Percentiles rank a stretch among this genome's conserved stretches.
phyloP scores from a whole-genome alignment of 2,113 vertebrate genomes.

The Saccopteryx leptura region DNA sequence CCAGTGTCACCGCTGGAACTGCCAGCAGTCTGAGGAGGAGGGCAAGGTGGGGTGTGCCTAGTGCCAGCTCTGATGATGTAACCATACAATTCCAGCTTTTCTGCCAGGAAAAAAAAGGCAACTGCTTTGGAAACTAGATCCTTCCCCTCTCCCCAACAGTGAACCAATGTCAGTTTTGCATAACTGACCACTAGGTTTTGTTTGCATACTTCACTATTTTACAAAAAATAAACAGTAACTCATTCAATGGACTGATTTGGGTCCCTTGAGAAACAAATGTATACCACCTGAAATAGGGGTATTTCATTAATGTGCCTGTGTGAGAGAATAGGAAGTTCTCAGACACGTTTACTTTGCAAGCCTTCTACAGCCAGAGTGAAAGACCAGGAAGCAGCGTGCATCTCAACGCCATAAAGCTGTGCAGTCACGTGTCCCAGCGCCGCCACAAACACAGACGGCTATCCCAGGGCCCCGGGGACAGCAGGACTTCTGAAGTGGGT shows the following conservation, averaged over 20 bases:
- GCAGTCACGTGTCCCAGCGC: neutral
- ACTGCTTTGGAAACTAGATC: slow-evolving; percentile 36
- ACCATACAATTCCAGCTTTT: slow-evolving; percentile 16
- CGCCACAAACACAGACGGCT: neutral
- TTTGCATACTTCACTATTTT: neutral
- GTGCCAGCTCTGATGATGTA: slow-evolving; percentile 58
- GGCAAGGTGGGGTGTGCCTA: neutral
- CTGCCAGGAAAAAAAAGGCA: slow-evolving; percentile 58
- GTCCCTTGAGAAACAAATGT: slow-evolving; percentile 61
- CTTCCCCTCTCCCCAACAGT: neutral
- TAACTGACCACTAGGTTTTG: neutral
- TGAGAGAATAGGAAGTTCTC: slow-evolving; percentile 51
- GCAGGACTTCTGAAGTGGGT: slow-evolving; percentile 2
- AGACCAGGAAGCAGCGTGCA: neutral
- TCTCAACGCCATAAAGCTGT: neutral
- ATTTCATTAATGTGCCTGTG: slow-evolving; percentile 49
- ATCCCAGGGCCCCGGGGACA: neutral
- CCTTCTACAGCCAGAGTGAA: neutral
- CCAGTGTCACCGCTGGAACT: neutral
- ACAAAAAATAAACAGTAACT: slow-evolving; percentile 9
- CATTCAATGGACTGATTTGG: slow-evolving; percentile 45
- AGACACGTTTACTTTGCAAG: slow-evolving; percentile 40
- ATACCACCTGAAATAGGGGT: slow-evolving; percentile 32
- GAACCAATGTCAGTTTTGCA: slow-evolving; percentile 44
- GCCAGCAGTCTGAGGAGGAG: slow-evolving; percentile 49